Evolutionary conservation across 2,797 vertebrate genomes (phyloP).

Genomic region (Carapus acus): DNA sequence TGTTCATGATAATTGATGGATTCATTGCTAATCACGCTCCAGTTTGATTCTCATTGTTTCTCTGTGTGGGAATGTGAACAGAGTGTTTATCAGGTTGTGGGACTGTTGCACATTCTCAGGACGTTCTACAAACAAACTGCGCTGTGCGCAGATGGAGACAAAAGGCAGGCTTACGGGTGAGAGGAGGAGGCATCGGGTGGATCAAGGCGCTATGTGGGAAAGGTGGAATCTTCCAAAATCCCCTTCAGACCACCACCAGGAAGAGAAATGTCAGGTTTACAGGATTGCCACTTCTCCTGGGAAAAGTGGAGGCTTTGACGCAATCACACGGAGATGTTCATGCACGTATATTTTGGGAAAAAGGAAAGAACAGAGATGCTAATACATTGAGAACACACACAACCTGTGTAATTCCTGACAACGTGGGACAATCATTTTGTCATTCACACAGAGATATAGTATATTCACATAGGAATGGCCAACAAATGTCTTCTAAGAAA

Average conservation of each 20-base stretch:
- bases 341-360: slow-evolving; percentile 16
- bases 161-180: slow-evolving; percentile 64
- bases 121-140: slow-evolving; percentile 54
- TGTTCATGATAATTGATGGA: slow-evolving; percentile 16
- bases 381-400: slow-evolving; percentile 6
- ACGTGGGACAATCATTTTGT: slow-evolving; percentile 35
- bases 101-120: slow-evolving; percentile 52
- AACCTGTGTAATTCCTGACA: slow-evolving; percentile 46
- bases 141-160: slow-evolving; percentile 46
- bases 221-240: slow-evolving; percentile 67
- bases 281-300: too few relatives aligned
- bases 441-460: slow-evolving; percentile 23
- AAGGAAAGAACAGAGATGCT: slow-evolving; percentile 1
- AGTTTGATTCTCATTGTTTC: slow-evolving; percentile 8
- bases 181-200: slow-evolving; percentile 59
- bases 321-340: too few relatives aligned
- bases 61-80: slow-evolving; percentile 46
- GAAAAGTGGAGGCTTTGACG: too few relatives aligned
- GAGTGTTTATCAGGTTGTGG: slow-evolving; percentile 27
- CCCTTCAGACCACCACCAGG: slow-evolving; percentile 65
- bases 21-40: slow-evolving; percentile 44
- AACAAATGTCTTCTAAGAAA: not conserved
- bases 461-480: slow-evolving; percentile 14
- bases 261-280: slow-evolving; percentile 53
- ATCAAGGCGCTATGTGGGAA: slow-evolving; percentile 71